Conservation (phyloP, 2,113 vertebrate species). For the Benitochromis conjunctus region DNA sequence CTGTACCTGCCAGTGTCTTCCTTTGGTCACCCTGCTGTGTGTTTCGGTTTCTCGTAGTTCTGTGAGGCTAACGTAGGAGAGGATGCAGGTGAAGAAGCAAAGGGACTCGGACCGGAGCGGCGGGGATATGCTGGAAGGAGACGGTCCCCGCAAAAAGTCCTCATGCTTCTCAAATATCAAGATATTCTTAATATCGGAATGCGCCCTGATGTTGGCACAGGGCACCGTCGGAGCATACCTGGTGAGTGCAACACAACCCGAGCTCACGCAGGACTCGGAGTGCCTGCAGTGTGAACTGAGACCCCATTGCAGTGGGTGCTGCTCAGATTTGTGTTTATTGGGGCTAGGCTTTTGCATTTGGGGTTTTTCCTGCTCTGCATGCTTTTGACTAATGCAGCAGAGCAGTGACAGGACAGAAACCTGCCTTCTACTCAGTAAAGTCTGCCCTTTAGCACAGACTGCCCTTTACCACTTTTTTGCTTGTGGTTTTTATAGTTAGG, state of each 20-base stretch:
- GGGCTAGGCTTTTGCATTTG: not conserved
- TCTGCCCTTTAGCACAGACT: not conserved
- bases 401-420: not conserved
- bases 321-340: not conserved
- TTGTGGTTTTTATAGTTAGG: not conserved
- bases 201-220: constrained; percentile 95
- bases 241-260: constrained; percentile 79
- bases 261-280: not conserved
- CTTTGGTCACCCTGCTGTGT: not conserved
- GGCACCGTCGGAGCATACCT: constrained; percentile 97
- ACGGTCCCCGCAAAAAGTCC: constrained; percentile 77
- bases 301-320: not conserved
- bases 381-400: not conserved
- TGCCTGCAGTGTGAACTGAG: not conserved
- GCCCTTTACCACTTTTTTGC: not conserved
- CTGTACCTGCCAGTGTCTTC: not conserved
- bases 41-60: constrained; percentile 31
- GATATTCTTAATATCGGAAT: constrained; percentile 94
- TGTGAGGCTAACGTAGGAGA: constrained; percentile 19
- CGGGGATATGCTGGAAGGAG: constrained; percentile 70
- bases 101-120: constrained; percentile 70
- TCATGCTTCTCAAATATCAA: constrained; percentile 96
- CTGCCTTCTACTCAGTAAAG: not conserved
- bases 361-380: not conserved
- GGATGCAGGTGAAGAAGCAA: constrained; percentile 83